Conservation (phyloP, 2,888 invertebrate species). For the Eupithecia vulgata region DNA sequence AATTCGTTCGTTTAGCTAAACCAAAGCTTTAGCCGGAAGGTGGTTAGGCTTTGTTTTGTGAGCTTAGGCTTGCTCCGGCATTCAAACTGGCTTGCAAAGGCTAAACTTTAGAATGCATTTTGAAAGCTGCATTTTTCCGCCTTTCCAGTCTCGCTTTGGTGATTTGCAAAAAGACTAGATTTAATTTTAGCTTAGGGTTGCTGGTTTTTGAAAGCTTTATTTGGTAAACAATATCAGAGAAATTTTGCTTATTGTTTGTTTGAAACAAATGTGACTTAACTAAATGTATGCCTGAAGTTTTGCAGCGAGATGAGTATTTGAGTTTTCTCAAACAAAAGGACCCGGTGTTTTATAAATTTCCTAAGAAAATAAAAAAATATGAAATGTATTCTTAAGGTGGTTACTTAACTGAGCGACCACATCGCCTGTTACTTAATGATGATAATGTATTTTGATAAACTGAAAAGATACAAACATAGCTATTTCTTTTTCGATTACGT, state of each 20-base stretch:
- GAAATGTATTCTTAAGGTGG: too few species aligned
- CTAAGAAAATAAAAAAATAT: too few species aligned
- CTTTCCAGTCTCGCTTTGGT: neutral
- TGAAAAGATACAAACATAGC: too few species aligned
- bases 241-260: neutral
- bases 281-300: neutral
- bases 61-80: neutral
- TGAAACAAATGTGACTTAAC: neutral
- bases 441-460: too few species aligned
- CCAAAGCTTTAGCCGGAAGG: neutral
- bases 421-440: too few species aligned
- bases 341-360: too few species aligned
- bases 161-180: conserved; percentile 5
- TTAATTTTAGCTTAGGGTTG: neutral
- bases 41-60: neutral
- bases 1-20: neutral
- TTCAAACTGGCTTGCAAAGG: neutral
- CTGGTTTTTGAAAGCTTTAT: neutral
- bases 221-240: neutral
- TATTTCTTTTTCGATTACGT: too few species aligned
- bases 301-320: neutral
- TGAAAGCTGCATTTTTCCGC: conserved; percentile 4
- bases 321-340: too few species aligned
- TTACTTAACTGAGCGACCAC: too few species aligned
- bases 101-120: conserved; percentile 4